A percentile compares a stretch with the other conserved stretches of the same genome.
Evolutionary conservation across 2,113 vertebrate species (phyloP).

Genomic region (Sylvietta virens): DNA sequence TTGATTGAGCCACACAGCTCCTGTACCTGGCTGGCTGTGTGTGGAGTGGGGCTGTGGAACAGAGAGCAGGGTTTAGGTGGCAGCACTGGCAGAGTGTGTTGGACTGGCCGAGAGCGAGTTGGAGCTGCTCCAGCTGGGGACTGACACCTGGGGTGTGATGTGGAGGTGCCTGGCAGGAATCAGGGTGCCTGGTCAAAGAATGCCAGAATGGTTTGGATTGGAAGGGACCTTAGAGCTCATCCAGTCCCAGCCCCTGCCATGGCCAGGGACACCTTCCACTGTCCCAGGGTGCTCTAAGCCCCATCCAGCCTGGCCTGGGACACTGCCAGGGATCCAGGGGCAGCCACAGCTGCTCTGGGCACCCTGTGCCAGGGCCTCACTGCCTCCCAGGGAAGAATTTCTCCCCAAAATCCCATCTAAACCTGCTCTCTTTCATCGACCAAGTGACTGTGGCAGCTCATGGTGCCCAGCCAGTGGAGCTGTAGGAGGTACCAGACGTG

Average conservation of each 20-base stretch:
- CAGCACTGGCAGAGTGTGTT: not conserved
- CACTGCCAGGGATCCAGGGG: not conserved
- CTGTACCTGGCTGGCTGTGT: not conserved
- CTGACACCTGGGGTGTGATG: not conserved
- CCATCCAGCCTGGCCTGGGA: fast-evolving
- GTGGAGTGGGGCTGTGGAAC: no score
- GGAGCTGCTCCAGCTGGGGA: not conserved
- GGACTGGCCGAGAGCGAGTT: not conserved
- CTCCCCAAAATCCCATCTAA: not conserved
- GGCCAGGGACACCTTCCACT: not conserved
- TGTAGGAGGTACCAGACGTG: fast-evolving
- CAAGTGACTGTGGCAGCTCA: fast-evolving
- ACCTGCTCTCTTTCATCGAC: not conserved
- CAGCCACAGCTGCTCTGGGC: not conserved
- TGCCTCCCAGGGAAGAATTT: not conserved
- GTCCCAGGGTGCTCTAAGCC: fast-evolving
- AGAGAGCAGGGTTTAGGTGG: not conserved
- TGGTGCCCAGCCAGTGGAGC: fast-evolving
- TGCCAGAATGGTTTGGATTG: not conserved
- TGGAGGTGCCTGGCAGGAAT: not conserved
- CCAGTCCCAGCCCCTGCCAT: fast-evolving
- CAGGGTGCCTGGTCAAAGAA: not conserved
- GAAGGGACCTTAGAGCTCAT: not conserved
- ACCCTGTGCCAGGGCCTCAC: not conserved
- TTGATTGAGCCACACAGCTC: not conserved